A percentile compares a stretch with the other conserved stretches of the same genome.
Evolutionary conservation across 2,888 invertebrate genomes (phyloP).

Genomic region (Mactromeris polynyma): DNA sequence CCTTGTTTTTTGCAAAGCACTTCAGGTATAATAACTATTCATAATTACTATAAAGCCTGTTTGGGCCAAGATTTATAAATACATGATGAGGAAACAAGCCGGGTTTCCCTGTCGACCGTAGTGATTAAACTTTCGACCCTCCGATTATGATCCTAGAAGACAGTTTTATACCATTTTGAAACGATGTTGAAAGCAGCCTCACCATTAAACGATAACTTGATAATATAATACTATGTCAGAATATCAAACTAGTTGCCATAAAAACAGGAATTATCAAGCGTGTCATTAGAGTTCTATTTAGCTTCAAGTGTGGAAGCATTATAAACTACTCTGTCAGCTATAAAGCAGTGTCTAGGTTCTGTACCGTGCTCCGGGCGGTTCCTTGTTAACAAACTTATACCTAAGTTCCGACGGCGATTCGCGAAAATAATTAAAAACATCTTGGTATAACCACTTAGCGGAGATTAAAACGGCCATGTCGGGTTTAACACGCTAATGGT

Average conservation of each 20-base stretch:
- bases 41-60: constrained; percentile 45
- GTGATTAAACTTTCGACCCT: constrained; percentile 45
- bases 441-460: background rate
- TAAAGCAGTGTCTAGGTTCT: too few species aligned
- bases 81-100: constrained; percentile 26
- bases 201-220: background rate
- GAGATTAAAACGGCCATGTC: background rate
- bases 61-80: constrained; percentile 29
- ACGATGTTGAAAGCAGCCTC: background rate
- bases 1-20: constrained; percentile 21
- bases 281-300: background rate
- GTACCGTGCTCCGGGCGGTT: too few species aligned
- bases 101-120: background rate
- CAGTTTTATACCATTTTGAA: constrained; percentile 18
- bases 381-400: too few species aligned
- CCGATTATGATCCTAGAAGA: background rate
- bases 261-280: background rate
- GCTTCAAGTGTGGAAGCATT: background rate
- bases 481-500: background rate
- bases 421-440: background rate
- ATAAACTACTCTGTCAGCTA: background rate
- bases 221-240: background rate
- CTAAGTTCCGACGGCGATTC: background rate
- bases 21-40: constrained; percentile 15
- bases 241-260: background rate